Evolutionary conservation across 2,113 vertebrate genomes (phyloP).

Genomic region (Lepus timidus): DNA sequence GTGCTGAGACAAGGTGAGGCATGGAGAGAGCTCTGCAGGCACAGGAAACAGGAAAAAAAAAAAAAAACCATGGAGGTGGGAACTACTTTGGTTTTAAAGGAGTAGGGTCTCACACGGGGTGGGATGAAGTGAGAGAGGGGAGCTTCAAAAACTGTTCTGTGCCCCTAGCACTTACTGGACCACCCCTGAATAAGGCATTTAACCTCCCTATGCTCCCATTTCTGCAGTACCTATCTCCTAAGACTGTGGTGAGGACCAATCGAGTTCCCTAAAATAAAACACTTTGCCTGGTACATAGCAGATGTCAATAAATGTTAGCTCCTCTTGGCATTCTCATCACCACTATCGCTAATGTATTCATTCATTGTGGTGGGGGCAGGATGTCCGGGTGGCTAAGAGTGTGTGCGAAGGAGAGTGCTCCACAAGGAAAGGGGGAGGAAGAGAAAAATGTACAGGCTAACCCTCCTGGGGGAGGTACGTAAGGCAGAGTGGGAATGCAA

Average conservation of each 20-base stretch:
- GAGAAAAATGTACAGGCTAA: neutral
- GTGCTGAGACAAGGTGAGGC: conserved; percentile 42
- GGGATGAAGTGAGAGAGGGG: conserved; percentile 3
- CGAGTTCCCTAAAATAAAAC: conserved; percentile 48
- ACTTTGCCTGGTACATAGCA: conserved; percentile 45
- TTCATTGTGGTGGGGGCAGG: conserved; percentile 6
- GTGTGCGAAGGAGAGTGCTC: neutral
- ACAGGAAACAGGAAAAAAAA: conserved; percentile 32
- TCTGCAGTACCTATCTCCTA: conserved; percentile 5
- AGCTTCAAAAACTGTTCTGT: conserved; percentile 37
- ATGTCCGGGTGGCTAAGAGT: conserved; percentile 41
- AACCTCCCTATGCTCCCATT: neutral
- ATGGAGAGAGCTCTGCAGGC: conserved; percentile 18
- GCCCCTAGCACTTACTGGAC: neutral
- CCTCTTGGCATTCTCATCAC: neutral
- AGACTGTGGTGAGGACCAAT: conserved; percentile 45
- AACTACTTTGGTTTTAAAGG: conserved; percentile 46
- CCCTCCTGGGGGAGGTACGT: neutral
- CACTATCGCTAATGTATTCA: neutral
- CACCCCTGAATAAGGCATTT: conserved; percentile 32
- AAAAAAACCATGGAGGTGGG: conserved; percentile 7
- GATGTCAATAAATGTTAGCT: conserved; percentile 43
- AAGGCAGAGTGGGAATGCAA: conserved; percentile 13
- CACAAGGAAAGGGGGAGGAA: neutral
- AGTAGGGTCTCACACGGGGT: neutral